Evolutionary conservation across 2,888 invertebrate species (phyloP), one percentile per base, ranked within the genome.

Genomic region (Megalurothrips usitatus): DNA sequence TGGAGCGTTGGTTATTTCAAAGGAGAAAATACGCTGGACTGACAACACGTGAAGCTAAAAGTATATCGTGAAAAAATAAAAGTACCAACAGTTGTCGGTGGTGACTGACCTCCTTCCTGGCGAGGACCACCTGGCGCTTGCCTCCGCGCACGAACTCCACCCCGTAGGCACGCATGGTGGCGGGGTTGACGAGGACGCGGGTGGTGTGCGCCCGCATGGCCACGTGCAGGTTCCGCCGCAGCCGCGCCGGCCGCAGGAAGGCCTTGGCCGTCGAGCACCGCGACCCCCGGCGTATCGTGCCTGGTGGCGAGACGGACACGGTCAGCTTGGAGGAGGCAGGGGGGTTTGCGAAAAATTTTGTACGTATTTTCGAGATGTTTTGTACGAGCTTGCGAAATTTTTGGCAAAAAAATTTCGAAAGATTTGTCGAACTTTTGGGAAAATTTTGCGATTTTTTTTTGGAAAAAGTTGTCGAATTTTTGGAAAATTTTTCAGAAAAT

Each of bases 211-310:
- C 90, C 84, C 94, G 93, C 86, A 96, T 89, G 0, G 95, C 94
- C 2, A 94, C 90, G 85, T 96, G 95, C 14, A 96, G 89, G 86
- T 96, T 96, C 82, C 89, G 90, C 11, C 96, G 89, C 10, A 92
- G 89, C 79, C 94, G 88, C 0, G 94, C 92, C 0, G 96, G 96
- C 75, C 94, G 89, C 14, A 96, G 86, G 84, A 96, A 96, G 0
- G 96, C 96, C 87, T 95, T 96, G 0, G 95, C 94, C 23, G 96
- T 95, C 82, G 94, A 94, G 86, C 96, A 96, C 82, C 96, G 89
- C 0, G 93, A 92, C 0, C 95, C 95, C 79, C 93, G 87, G 83
- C 94, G 87, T 68, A 94, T 92, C 0, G 94, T 95, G 0, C 94
- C 94, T 87, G 58, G 14, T 19, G n/a, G 19, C 14, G 58, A 58